Conservation (phyloP, 1,140 invertebrate species). For the fruit fly (Drosophila melanogaster) region Release_6_plus_ISO1_MT NC_004354.4:7827501-7828000, state of each 20-base stretch:
- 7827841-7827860: slow-evolving; percentile 48
- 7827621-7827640: too few relatives aligned
- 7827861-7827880: slow-evolving; percentile 35
- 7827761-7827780: background rate
- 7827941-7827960: background rate
- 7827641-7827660: slow-evolving; percentile 8
- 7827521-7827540: background rate
- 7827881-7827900: slow-evolving; percentile 57
- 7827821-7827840: slow-evolving; percentile 8
- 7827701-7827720: background rate
- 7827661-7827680: background rate
- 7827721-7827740: slow-evolving; percentile 39
- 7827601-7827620: background rate
- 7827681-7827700: background rate
- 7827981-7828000: slow-evolving; percentile 1
- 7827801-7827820: slow-evolving; percentile 12
- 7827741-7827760: background rate
- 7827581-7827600: background rate
- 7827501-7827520: background rate
- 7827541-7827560: background rate
- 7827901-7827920: slow-evolving; percentile 48
- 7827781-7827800: background rate
- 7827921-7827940: background rate
- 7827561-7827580: background rate
- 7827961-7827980: background rate